These are phyloP conservation scores for Allolobophora icterica DNA, from an alignment of 2,888 invertebrate genomes.

Conservation along the genomic window DNA sequence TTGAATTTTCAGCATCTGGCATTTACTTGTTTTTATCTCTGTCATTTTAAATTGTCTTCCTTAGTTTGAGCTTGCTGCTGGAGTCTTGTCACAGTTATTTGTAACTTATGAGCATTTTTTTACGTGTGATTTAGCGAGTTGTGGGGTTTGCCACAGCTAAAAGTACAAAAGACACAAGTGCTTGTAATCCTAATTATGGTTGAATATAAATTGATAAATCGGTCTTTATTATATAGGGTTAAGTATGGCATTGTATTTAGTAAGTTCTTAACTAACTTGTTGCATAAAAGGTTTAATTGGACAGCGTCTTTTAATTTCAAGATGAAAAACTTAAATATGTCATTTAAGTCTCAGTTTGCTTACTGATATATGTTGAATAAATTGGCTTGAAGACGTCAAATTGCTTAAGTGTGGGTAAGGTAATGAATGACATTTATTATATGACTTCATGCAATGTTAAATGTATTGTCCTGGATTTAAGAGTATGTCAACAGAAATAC, in stretches of 20 bases:
- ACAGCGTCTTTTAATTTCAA: background rate
- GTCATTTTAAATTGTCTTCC: no score
- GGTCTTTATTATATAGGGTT: background rate
- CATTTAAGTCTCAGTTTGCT: background rate
- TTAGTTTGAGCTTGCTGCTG: background rate
- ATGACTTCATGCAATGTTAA: background rate
- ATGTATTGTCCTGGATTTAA: background rate
- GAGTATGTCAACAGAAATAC: background rate
- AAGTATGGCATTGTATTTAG: background rate
- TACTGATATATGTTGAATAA: background rate
- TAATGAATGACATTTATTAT: slow-evolving; percentile 17
- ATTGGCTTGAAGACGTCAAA: background rate
- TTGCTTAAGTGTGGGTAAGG: background rate
- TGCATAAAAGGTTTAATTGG: background rate
- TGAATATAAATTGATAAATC: background rate
- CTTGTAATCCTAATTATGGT: background rate
- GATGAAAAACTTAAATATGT: no score
- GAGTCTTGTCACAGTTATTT: background rate
- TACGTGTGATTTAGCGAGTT: background rate
- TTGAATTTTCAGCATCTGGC: no score
- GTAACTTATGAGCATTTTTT: background rate
- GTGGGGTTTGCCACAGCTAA: background rate
- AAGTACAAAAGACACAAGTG: background rate
- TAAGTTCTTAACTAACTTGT: background rate
- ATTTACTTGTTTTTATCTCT: no score